Evolutionary conservation across 37 sponge, comb jelly and placozoan genomes (phyloP).

Genomic region (Ianthella basta): DNA sequence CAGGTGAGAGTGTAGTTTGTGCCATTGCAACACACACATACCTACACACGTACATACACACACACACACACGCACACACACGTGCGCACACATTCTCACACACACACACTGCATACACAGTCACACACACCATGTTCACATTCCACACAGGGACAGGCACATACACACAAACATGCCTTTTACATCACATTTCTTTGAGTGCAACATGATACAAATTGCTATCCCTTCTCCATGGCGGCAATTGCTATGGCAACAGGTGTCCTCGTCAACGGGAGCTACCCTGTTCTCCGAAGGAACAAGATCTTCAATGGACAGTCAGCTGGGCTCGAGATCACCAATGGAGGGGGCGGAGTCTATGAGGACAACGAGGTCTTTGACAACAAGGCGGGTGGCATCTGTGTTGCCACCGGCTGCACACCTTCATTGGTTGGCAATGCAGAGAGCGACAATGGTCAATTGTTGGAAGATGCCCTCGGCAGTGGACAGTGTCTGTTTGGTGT

Average conservation of each 20-base stretch:
- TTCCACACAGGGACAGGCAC: no score
- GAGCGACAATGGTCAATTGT: conserved; percentile 55
- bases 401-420: conserved; percentile 77
- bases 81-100: neutral
- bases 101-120: no score
- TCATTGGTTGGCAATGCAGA: conserved; percentile 61
- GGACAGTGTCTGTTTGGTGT: conserved; percentile 77
- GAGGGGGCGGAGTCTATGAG: conserved; percentile 69
- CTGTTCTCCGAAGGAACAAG: conserved; percentile 58
- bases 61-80: conserved; percentile 2
- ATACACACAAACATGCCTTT: no score
- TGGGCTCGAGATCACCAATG: conserved; percentile 82
- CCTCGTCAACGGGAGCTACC: conserved; percentile 72
- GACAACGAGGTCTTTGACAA: conserved; percentile 83
- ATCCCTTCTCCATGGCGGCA: neutral
- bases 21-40: neutral
- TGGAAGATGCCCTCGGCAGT: conserved; percentile 53
- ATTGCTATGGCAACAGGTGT: conserved; percentile 45
- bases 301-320: conserved; percentile 71
- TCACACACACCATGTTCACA: no score
- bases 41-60: neutral
- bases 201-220: neutral
- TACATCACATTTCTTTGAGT: neutral
- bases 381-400: conserved; percentile 73
- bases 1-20: conserved; percentile 44